phyloP scores from a whole-genome alignment of 2,113 vertebrate species.

The Carlito syrichta region DNA sequence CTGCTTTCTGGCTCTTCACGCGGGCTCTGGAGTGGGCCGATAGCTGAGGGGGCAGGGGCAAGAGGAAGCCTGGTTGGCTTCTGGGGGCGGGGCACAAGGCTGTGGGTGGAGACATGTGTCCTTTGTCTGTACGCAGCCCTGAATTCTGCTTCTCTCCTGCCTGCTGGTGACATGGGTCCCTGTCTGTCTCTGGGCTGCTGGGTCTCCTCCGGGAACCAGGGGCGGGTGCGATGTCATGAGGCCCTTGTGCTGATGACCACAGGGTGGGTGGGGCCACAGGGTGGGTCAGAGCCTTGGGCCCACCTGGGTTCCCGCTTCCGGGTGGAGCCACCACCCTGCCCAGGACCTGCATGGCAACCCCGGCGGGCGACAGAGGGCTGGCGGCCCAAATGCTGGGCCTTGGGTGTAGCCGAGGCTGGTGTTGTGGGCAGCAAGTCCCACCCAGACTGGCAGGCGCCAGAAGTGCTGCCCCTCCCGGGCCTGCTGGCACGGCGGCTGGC shows the following conservation, averaged over 20 bases:
- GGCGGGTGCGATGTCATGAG: neutral
- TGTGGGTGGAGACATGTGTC: rapidly evolving
- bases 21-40: neutral
- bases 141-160: neutral
- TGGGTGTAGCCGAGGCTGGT: neutral
- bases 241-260: neutral
- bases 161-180: neutral
- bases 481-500: neutral
- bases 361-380: neutral
- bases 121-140: neutral
- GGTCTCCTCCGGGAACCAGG: neutral
- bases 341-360: neutral
- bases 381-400: neutral
- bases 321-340: neutral
- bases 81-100: rapidly evolving
- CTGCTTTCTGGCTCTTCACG: rapidly evolving
- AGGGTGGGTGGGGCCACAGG: no score
- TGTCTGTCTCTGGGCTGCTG: neutral
- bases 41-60: neutral
- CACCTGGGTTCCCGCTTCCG: neutral
- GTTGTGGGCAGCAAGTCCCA: neutral
- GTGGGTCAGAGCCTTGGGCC: neutral
- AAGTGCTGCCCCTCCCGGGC: neutral
- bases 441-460: neutral
- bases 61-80: rapidly evolving